These are phyloP conservation scores for Eurois occulta DNA, from an alignment of 2,888 invertebrate genomes.

Conservation along the genomic window DNA sequence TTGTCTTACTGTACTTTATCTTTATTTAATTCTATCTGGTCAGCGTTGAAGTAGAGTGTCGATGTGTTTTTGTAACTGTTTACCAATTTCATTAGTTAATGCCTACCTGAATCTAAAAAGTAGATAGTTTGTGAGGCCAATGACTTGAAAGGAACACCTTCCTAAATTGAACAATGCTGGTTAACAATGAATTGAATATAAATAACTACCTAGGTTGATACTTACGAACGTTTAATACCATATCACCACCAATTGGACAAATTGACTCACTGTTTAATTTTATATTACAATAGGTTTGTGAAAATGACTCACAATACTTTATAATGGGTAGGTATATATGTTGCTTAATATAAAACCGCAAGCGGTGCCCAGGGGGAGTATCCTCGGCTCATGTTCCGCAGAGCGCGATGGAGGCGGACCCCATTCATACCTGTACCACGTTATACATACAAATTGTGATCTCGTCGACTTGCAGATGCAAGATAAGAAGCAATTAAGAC, in stretches of 20 bases:
- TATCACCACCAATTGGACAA: neutral
- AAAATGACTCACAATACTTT: constrained; percentile 7
- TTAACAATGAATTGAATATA: constrained; percentile 12
- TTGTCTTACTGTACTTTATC: constrained; percentile 41
- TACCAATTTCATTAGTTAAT: neutral
- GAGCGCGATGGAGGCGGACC: constrained; percentile 44
- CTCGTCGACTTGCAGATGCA: constrained; percentile 75
- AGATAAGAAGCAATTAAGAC: constrained; percentile 82
- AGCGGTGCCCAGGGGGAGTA: constrained; percentile 19
- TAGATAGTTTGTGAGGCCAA: neutral
- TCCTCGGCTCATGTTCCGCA: constrained; percentile 2
- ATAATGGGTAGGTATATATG: neutral
- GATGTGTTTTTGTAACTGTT: neutral
- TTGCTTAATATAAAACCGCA: constrained; percentile 28
- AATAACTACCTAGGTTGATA: constrained; percentile 1
- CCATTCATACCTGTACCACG: constrained; percentile 18
- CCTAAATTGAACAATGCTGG: neutral
- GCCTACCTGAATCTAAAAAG: neutral
- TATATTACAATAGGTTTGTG: neutral
- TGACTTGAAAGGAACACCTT: neutral
- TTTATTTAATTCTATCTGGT: constrained; percentile 26
- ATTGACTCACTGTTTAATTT: constrained; percentile 15
- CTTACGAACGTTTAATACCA: neutral
- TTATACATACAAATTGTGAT: constrained; percentile 75
- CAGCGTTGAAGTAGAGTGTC: neutral